Evolutionary conservation across 2,797 vertebrate species (phyloP), one percentile per base, ranked within the genome.

Genomic region (Gila robusta): DNA sequence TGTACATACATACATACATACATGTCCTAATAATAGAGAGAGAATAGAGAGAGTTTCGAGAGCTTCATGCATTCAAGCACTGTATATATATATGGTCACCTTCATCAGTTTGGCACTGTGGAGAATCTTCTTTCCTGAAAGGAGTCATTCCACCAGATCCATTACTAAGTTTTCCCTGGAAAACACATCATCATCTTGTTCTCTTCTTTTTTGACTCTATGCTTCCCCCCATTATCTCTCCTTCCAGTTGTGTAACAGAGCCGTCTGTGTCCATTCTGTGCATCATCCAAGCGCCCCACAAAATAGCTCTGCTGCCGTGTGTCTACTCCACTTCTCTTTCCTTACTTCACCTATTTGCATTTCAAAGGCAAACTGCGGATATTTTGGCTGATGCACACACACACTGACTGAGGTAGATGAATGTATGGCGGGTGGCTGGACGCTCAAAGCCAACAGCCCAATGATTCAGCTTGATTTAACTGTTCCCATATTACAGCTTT

Each of bases 91-190:
- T 49, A 49, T 49, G 47, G 87, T 82, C 81, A 84, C 49, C 79
- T 66, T 91, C 85, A 81, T 88, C 88, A 78, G 62, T 70, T 17
- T 39, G 64, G 67, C 71, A 83, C 76, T 81, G 66, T 86, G 86
- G 78, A 87, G 79, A 82, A 66, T n/a, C 76, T 89, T 88, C 82
- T 88, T 87, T 62, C 37, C 56, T 81, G 85, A 83, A 81, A 73
- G 70, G 44, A 70, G 26, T 28, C 37, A 86, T 74, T 79, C 62
- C 26, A 54, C 74, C 39, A 56, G 86, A 69, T 89, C 64, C 49
- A 78, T 88, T 82, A 79, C 56, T 71, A 70, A 71, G 21, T 64
- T 66, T 83, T 83, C 69, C 41, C 78, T 74, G 82, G 77, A 82
- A 87, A 83, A 83, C 76, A 26, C 77, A 84, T 77, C 73, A 39